Evolutionary conservation across 2,888 invertebrate species (phyloP).

Genomic region (Hirtodrosophila cameraria): DNA sequence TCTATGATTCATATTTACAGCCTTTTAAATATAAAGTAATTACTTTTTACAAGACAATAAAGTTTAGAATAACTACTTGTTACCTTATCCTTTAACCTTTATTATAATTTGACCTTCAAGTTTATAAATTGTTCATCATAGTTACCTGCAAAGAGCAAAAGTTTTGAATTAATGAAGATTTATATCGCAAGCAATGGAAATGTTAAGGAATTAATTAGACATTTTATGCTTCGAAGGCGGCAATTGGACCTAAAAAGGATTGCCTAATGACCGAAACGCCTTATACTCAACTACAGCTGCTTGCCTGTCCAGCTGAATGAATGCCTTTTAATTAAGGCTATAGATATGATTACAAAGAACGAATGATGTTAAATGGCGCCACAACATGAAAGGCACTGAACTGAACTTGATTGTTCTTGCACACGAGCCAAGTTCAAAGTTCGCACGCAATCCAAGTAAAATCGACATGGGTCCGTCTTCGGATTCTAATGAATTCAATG

Average conservation of each 20-base stretch:
- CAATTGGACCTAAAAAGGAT: constrained; percentile 29
- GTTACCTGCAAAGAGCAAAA: constrained; percentile 53
- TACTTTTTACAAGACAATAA: background rate
- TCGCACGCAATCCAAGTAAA: constrained; percentile 38
- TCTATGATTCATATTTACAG: background rate
- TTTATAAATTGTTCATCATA: constrained; percentile 21
- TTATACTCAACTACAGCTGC: too few relatives aligned
- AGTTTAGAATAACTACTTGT: constrained; percentile 7
- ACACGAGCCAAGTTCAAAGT: constrained; percentile 43
- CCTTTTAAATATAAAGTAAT: background rate
- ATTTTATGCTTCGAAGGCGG: constrained; percentile 25
- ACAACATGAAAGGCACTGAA: constrained; percentile 41
- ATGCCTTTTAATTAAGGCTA: constrained; percentile 48
- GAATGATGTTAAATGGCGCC: constrained; percentile 36
- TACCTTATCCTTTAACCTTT: background rate
- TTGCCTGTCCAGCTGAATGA: constrained; percentile 15
- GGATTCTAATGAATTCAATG: background rate
- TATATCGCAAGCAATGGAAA: constrained; percentile 51
- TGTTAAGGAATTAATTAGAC: constrained; percentile 65
- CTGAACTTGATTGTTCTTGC: constrained; percentile 29
- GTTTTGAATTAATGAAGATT: constrained; percentile 70
- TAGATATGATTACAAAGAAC: constrained; percentile 50
- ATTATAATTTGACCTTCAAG: constrained; percentile 29
- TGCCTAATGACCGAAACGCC: constrained; percentile 31
- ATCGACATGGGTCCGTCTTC: background rate